Base-by-base conservation (phyloP, 1,140 invertebrate species). In the Ectropis grisescens region DNA sequence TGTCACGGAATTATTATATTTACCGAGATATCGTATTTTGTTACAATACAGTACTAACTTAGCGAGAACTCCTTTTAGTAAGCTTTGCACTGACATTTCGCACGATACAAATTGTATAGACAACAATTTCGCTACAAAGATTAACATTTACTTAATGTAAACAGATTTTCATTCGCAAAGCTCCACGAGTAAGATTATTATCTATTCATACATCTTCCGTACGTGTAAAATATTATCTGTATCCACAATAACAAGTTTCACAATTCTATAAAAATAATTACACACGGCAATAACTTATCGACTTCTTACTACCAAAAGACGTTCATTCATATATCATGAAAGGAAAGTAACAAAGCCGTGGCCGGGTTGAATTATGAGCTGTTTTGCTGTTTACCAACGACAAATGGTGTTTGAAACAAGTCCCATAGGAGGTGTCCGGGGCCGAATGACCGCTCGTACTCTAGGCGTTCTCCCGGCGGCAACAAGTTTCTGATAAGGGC, bases 401-500 rank as follows among this genome's bases (percentile, higher is more conserved):
- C 57, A 68, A 66, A 71, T 62, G 50, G 49, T 41, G 51, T 58
- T 47, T 47, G 44, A 56, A 61, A 58, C 62, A 52, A 64, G 55
- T 64, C 51, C 43, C 49, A 41, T 47, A 56, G 56, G 60, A 61
- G 54, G 54, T 46, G 51, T 48, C 45, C 41, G 33, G 47, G 35
- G 47, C 44, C n/a, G n/a, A n/a, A n/a, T n/a, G 52, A 59, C 47
- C 55, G 64, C 59, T 70, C 54, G 55, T 61, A 53, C 57, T 61
- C 52, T 51, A 53, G 59, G 36, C 50, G 46, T 48, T 32, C 55
- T 56, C 43, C 42, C 55, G 47, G 55, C 58, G 52, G 60, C 58
- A 72, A 76, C 69, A 57, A 70, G 71, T 72, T 72, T 71, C 67
- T 70, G 71, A 76, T 75, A 76, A 72, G 57, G n/a, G 52, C 53